Base-by-base conservation (phyloP, 2,888 invertebrate genomes). In the Griposia aprilina region DNA sequence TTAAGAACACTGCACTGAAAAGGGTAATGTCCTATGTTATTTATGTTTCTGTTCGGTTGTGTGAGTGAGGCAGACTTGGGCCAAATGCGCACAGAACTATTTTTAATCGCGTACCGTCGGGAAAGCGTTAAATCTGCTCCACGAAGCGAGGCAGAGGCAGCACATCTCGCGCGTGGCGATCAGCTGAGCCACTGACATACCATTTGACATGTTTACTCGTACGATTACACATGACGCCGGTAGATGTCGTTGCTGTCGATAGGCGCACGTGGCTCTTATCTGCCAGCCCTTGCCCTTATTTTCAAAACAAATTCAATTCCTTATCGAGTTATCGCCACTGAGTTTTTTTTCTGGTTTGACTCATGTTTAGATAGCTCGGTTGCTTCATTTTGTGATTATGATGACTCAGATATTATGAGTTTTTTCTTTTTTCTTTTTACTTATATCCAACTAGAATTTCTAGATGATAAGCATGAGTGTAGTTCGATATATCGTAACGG, bases 1-100 rank as follows among this genome's bases (percentile, higher is more conserved):
- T 99, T 95, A 98, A 99, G 98, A 98, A 99, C 95, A 99, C 99
- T 95, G 99, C 99, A 95, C 97, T 99, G 90, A 99, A 98, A 97
- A 98, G 99, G 99, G 99, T 99, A 98, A 97, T 91, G 95, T 95
- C 94, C 98, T 95, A 91, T 90, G 91, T 93, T 96, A 95, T 95
- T 98, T 92, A 90, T 91, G 89, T 92, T 92, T 88, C 85, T 91
- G 91, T 92, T 91, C 83, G 90, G 87, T 88, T 91, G 93, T 93
- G 94, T 94, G 94, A 87, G 94, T 93, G 88, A 88, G 89, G 81
- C 91, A 90, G 90, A 91, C 93, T 94, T 94, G 92, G 94, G 96
- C 96, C 94, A 96, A 95, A 95, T 96, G 96, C 95, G 96, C 93
- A 93, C 93, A 91, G 91, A 94, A 95, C 96, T 96, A 96, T 97